A percentile compares a stretch with the other conserved stretches of the same genome.
phyloP scores from a whole-genome alignment of 2,113 vertebrate genomes.

The Cacatua alba region DNA sequence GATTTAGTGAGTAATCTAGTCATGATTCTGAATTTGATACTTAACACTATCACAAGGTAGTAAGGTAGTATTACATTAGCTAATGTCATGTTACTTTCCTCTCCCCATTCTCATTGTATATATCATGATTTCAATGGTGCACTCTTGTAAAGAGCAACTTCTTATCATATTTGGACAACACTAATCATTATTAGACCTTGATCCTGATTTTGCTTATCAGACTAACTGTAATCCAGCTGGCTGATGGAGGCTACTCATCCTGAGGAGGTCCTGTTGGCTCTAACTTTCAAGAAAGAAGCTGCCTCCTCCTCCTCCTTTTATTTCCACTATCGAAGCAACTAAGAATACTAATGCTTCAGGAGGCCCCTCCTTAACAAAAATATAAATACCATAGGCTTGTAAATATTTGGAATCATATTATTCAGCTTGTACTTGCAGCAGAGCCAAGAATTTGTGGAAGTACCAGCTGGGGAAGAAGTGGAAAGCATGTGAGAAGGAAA shows the following conservation, averaged over 20 bases:
- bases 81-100: background rate
- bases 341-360: constrained; percentile 42
- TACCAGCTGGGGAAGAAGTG: background rate
- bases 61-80: background rate
- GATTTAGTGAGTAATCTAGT: background rate
- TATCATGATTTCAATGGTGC: background rate
- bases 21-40: background rate
- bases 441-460: background rate
- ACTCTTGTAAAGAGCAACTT: background rate
- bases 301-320: background rate
- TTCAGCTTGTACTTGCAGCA: background rate
- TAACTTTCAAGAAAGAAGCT: background rate
- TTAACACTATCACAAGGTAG: background rate
- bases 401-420: background rate
- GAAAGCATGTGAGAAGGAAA: background rate
- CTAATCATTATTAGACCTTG: constrained; percentile 1
- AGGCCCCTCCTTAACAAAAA: background rate
- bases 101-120: background rate
- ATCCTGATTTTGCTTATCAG: background rate
- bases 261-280: background rate
- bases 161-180: background rate
- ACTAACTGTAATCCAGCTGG: constrained; percentile 29
- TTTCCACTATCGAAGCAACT: constrained; percentile 25
- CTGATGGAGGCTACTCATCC: background rate
- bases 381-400: background rate